Base-by-base conservation (phyloP, 2,888 invertebrate species). In the Chymomyza fuscimana region DNA sequence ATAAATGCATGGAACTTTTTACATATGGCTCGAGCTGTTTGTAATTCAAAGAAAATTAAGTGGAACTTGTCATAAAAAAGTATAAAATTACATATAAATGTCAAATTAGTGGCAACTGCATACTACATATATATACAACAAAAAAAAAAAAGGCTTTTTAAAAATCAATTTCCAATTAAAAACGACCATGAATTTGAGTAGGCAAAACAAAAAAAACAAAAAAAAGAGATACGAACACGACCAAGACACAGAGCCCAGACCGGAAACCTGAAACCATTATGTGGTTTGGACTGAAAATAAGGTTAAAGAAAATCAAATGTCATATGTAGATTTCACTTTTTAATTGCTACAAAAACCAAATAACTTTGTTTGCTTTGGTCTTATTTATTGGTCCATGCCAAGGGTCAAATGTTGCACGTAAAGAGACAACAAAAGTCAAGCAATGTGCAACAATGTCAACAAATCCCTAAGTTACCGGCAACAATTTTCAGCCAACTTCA, bases 151-250 rank as follows among this genome's bases (percentile, higher is more conserved):
- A 70, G 15, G 0, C 12, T 46, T 4, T 46, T 46, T 3, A 46
- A 46, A 76, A 84, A 78, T 78, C 76, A 75, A 70, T 80, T 73
- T 73, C 71, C 78, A 80, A 76, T 86, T 78, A 78, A 52, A 61
- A 75, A 64, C 67, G 29, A 36, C 29, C 7, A 36, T 64, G 51
- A 61, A 32, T 50, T 16, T 54, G 58, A 58, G 58, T 25, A 56
- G 62, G 32, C 60, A 46, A 46, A 25, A 59, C 59, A 32, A 64
- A 50, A 50, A 6, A 63, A 60, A 68, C n/a, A 19, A 19, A 63
- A 19, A 60, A 22, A 36, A 22, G n/a, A 7, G 64, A 64, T 1
- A 16, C 4, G 16, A 16, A 12, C 32, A 73, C 36, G 62, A 52
- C 51, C 25, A 6, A 52, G 19, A 6, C 40, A 10, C 59, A 70